Evolutionary conservation across 2,888 invertebrate species (phyloP).

Genomic region (Panorpa germanica): DNA sequence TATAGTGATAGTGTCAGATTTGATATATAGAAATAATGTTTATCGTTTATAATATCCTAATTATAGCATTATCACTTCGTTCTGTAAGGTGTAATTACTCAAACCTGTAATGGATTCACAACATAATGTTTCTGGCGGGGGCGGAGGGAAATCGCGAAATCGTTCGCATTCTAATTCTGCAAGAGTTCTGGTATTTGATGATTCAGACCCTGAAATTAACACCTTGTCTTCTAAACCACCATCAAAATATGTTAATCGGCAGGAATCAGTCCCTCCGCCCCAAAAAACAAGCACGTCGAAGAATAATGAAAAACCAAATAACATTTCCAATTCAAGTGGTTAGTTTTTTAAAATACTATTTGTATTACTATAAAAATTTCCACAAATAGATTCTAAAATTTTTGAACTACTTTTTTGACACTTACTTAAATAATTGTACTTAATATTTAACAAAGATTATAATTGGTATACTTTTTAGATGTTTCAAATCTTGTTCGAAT

Average conservation of each 20-base stretch:
- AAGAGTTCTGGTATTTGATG: conserved; percentile 58
- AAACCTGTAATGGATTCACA: no score
- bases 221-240: not conserved
- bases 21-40: no score
- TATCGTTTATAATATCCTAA: no score
- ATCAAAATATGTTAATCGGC: not conserved
- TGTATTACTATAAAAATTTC: conserved; percentile 3
- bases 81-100: no score
- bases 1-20: no score
- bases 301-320: no score
- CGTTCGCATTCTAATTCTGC: conserved; percentile 48
- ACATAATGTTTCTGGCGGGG: no score
- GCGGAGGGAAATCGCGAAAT: conserved; percentile 9
- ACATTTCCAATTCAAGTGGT: no score
- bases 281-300: no score
- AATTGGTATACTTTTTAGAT: conserved; percentile 17
- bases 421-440: no score
- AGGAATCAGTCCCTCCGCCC: not conserved
- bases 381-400: not conserved
- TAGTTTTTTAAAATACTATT: no score
- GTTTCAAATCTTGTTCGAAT: conserved; percentile 67
- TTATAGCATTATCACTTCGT: no score
- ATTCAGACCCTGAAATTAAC: conserved; percentile 35
- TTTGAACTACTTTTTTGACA: not conserved
- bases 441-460: not conserved